These are phyloP conservation scores for Poecilia picta DNA, from an alignment of 2,797 vertebrate species.

Conservation along the genomic window DNA sequence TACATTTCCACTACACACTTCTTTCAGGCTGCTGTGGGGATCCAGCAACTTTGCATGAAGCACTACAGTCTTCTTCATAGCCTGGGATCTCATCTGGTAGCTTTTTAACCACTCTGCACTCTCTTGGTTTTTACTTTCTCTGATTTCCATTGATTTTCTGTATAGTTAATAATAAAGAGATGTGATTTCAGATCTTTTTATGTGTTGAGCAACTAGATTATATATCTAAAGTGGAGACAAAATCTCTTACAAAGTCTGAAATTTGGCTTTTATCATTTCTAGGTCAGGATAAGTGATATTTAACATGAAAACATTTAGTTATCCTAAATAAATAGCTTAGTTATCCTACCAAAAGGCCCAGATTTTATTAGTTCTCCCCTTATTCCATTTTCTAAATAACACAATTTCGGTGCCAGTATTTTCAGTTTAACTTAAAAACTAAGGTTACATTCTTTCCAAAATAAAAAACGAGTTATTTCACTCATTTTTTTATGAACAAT, in stretches of 20 bases:
- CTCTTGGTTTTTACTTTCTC: constrained; percentile 80
- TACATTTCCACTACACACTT: constrained; percentile 84
- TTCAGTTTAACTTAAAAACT: background rate
- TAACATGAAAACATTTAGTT: background rate
- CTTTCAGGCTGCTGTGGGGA: constrained; percentile 88
- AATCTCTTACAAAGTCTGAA: background rate
- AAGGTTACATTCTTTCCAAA: background rate
- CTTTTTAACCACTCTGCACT: constrained; percentile 83
- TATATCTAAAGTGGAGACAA: background rate
- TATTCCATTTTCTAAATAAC: background rate
- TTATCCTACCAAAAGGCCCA: background rate
- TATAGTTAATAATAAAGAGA: constrained; percentile 20
- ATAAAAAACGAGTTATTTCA: background rate
- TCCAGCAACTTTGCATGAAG: constrained; percentile 90
- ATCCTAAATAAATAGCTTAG: background rate
- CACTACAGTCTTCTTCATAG: constrained; percentile 84
- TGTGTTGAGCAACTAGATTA: background rate
- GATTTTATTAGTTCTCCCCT: background rate
- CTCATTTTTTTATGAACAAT: background rate
- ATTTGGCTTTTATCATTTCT: background rate
- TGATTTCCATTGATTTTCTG: constrained; percentile 86
- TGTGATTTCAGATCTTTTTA: constrained; percentile 5
- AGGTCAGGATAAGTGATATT: background rate
- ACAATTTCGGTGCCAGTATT: background rate
- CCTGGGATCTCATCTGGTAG: constrained; percentile 83